Conservation (phyloP, 2,797 vertebrate genomes). For the Holocentrus rufus region DNA sequence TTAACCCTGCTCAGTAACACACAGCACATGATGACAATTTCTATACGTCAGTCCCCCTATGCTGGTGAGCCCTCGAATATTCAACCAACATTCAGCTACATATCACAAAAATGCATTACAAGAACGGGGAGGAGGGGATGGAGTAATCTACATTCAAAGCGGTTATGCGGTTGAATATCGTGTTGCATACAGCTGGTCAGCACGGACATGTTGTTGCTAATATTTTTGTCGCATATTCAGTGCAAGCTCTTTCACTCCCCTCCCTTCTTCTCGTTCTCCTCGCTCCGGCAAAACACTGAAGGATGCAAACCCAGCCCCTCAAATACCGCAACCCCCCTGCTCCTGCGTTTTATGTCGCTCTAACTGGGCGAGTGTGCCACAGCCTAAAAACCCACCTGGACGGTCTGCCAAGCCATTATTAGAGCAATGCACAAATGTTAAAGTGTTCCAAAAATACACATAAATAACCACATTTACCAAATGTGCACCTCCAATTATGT, state of each 20-base stretch:
- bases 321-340: conserved; percentile 73
- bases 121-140: not conserved
- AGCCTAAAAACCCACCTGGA: conserved; percentile 23
- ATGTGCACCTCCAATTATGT: not conserved
- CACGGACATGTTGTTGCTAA: conserved; percentile 11
- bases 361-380: not conserved
- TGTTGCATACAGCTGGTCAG: not conserved
- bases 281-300: conserved; percentile 50
- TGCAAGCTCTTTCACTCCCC: conserved; percentile 46
- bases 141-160: not conserved
- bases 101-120: not conserved
- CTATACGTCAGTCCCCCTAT: not conserved
- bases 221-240: conserved; percentile 73
- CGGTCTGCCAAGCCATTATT: conserved; percentile 16
- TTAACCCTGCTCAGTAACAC: not conserved
- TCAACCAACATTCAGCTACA: not conserved
- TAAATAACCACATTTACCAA: not conserved
- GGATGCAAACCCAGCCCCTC: conserved; percentile 73
- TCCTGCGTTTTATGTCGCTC: conserved; percentile 33
- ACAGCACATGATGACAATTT: not conserved
- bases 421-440: conserved; percentile 9
- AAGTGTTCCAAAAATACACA: not conserved
- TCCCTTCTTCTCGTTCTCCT: conserved; percentile 34
- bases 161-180: not conserved
- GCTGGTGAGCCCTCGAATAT: conserved; percentile 15